phyloP scores from a whole-genome alignment of 1,140 invertebrate species.

The Drosophila auraria region DNA sequence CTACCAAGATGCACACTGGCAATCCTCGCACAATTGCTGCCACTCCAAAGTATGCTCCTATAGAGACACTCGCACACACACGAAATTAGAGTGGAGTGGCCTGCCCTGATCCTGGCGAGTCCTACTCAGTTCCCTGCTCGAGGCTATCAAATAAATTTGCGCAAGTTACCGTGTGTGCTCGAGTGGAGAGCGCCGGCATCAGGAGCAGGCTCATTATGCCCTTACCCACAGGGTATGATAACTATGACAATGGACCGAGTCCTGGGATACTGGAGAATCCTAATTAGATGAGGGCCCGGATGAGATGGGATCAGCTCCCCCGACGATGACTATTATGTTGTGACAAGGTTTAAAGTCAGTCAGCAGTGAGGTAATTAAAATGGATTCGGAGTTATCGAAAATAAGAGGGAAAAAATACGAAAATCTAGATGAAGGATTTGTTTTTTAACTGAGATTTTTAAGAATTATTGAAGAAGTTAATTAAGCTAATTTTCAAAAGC shows the following conservation, averaged over 20 bases:
- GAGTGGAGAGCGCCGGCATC: constrained; percentile 31
- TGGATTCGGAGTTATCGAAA: background rate
- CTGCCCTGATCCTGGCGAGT: constrained; percentile 45
- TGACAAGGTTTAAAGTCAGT: background rate
- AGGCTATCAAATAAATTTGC: constrained; percentile 63
- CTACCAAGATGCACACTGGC: constrained; percentile 51
- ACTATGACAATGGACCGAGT: constrained; percentile 26
- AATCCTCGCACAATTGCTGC: constrained; percentile 22
- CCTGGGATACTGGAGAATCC: constrained; percentile 8
- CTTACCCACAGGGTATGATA: constrained; percentile 53
- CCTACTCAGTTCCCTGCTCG: constrained; percentile 20
- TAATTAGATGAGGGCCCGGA: constrained; percentile 22
- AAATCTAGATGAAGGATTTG: too few species aligned
- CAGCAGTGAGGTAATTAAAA: background rate
- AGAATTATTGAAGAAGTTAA: too few species aligned
- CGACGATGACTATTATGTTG: background rate
- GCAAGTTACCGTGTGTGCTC: constrained; percentile 59
- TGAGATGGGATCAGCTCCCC: constrained; percentile 14
- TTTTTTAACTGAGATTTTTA: too few species aligned
- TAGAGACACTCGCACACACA: too few species aligned
- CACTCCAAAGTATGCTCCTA: constrained; percentile 20
- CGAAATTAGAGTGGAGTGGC: constrained; percentile 48
- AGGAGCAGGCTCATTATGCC: constrained; percentile 58
- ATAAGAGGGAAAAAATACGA: background rate
- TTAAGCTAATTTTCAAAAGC: too few species aligned